These are phyloP conservation scores for Melieria omissa DNA, from an alignment of 2,888 invertebrate species.

Conservation along the genomic window DNA sequence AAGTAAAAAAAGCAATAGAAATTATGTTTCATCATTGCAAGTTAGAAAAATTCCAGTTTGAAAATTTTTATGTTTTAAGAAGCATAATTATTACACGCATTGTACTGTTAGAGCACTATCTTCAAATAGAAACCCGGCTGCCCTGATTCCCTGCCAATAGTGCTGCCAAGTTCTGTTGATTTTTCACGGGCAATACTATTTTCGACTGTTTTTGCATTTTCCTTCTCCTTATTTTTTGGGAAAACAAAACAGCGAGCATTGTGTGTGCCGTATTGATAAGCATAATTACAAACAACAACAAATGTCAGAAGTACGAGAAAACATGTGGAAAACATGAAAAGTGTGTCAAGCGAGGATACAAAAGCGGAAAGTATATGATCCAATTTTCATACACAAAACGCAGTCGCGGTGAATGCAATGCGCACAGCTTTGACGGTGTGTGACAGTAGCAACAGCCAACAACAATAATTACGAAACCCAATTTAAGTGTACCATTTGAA, in stretches of 20 bases:
- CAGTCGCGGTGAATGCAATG: conserved; percentile 3
- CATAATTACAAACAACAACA: neutral
- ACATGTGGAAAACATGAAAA: conserved; percentile 23
- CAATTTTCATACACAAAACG: conserved; percentile 3
- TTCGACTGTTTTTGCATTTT: too few species aligned
- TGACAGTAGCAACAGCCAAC: neutral
- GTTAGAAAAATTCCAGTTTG: too few species aligned
- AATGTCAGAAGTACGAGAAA: conserved; percentile 18
- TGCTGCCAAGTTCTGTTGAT: neutral
- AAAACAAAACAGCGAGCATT: neutral
- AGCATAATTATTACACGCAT: too few species aligned
- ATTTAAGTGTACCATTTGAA: neutral
- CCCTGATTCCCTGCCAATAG: neutral
- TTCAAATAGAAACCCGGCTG: neutral
- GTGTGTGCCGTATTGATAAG: neutral
- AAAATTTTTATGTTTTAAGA: too few species aligned
- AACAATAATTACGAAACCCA: conserved; percentile 23
- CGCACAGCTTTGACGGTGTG: neutral
- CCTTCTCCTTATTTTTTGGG: neutral
- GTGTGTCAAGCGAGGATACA: conserved; percentile 8
- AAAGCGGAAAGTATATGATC: too few species aligned
- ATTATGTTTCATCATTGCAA: too few species aligned
- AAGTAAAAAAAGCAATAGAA: too few species aligned
- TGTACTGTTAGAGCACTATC: too few species aligned
- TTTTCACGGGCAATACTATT: neutral